Evolutionary conservation across 2,797 vertebrate genomes (phyloP).

Genomic region (Coregonus suidteri): DNA sequence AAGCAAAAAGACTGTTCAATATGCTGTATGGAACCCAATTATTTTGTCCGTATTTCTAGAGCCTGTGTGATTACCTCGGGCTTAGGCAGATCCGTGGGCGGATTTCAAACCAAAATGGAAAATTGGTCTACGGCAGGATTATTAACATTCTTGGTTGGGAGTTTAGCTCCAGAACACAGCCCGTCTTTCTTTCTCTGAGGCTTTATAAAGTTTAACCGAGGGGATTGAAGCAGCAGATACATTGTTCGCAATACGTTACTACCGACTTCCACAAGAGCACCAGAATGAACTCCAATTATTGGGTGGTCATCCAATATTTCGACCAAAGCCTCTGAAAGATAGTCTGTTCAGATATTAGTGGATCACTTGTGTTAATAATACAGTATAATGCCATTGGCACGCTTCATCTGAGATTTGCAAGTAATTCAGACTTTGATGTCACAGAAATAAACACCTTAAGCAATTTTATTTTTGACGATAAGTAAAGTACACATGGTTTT

Average conservation of each 20-base stretch:
- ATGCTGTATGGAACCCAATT: constrained; percentile 38
- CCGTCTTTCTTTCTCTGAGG: neutral
- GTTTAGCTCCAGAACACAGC: neutral
- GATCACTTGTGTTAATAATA: neutral
- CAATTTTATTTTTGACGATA: neutral
- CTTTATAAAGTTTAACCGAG: neutral
- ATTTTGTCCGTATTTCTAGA: constrained; percentile 42
- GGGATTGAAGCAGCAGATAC: neutral
- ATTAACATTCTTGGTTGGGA: neutral
- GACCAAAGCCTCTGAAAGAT: neutral
- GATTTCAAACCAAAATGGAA: constrained; percentile 34
- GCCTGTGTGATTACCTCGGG: constrained; percentile 19
- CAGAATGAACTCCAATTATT: neutral
- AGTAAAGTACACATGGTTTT: neutral
- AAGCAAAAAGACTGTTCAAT: constrained; percentile 43
- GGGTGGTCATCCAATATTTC: neutral
- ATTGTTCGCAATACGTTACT: neutral
- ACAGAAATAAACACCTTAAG: neutral
- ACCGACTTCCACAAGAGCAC: neutral
- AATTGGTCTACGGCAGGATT: constrained; percentile 11
- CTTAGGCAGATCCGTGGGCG: constrained; percentile 24
- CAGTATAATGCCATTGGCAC: neutral
- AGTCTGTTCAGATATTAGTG: neutral
- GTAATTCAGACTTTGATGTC: neutral
- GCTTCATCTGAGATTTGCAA: neutral